phyloP scores from a whole-genome alignment of 2,797 vertebrate genomes.

The Cercopithecus mitis region DNA sequence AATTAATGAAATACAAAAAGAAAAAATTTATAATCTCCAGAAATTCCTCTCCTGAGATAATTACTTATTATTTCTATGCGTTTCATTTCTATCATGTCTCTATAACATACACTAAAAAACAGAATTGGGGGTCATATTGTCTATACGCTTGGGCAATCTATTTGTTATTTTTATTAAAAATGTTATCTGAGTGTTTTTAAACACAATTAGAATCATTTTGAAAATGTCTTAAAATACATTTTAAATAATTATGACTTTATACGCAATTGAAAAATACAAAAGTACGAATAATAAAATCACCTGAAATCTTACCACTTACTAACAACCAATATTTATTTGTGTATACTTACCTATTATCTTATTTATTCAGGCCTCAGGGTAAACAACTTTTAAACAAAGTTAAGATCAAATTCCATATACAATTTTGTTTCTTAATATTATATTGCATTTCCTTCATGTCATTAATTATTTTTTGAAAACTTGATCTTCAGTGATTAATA shows the following conservation, averaged over 20 bases:
- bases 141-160: background rate
- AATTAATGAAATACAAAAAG: background rate
- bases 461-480: background rate
- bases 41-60: background rate
- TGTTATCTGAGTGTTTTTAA: background rate
- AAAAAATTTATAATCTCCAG: background rate
- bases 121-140: background rate
- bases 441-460: background rate
- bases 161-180: background rate
- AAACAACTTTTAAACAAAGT: background rate
- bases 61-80: background rate
- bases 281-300: background rate
- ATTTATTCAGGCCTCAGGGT: background rate
- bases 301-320: background rate
- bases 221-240: constrained; percentile 31
- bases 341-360: background rate
- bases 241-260: background rate
- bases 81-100: background rate
- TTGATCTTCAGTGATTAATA: background rate
- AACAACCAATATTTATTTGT: background rate
- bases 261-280: background rate
- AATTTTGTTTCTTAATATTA: background rate
- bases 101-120: background rate
- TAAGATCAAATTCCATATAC: background rate
- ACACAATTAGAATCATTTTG: background rate